phyloP scores from a whole-genome alignment of 2,797 vertebrate genomes.

The Lophius americanus region DNA sequence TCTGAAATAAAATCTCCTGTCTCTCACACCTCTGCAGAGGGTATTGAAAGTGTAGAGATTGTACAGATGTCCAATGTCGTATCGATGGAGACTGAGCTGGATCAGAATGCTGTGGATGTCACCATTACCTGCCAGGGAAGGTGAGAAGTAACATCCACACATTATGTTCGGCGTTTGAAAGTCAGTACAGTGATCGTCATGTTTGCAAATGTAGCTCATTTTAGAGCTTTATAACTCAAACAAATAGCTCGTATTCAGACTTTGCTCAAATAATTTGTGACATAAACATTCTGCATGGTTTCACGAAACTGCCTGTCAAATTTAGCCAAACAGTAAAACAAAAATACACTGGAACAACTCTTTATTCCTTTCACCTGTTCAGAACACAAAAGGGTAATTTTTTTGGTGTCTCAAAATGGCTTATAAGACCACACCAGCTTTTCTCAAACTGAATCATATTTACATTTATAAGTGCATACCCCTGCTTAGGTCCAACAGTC shows the following conservation, averaged over 20 bases:
- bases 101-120: conserved; percentile 89
- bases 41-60: conserved; percentile 92
- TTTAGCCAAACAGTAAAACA: no score
- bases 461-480: no score
- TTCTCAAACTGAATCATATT: no score
- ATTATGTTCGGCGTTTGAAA: not conserved
- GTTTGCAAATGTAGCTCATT: not conserved
- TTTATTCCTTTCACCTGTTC: no score
- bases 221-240: not conserved
- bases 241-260: not conserved
- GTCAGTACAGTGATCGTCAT: not conserved
- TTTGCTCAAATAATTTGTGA: not conserved
- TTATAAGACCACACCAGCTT: no score
- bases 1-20: conserved; percentile 2
- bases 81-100: conserved; percentile 66
- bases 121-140: conserved; percentile 92
- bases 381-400: no score
- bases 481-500: no score
- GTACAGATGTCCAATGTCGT: conserved; percentile 84
- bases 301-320: no score
- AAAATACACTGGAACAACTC: no score
- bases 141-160: conserved; percentile 69
- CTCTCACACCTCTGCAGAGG: conserved; percentile 81
- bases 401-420: no score
- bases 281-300: not conserved